Conservation (phyloP, 2,888 invertebrate genomes). For the Zaprionus lineosus region DNA sequence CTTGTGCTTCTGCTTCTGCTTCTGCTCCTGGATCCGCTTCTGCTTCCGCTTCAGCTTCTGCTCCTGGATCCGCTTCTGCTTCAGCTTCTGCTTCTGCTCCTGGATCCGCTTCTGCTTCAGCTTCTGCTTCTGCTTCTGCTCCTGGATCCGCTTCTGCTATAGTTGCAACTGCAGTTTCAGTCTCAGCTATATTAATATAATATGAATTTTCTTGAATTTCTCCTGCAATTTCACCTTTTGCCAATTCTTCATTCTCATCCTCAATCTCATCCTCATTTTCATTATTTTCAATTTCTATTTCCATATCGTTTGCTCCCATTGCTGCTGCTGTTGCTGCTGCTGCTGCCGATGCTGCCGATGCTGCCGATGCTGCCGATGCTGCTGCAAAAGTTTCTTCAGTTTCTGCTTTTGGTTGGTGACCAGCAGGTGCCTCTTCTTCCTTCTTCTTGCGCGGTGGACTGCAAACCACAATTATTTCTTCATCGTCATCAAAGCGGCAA, state of each 20-base stretch:
- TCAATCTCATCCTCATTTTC: too few relatives aligned
- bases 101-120: background rate
- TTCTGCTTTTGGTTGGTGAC: background rate
- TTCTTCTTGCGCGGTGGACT: constrained; percentile 45
- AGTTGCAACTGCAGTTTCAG: too few relatives aligned
- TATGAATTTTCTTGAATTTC: too few relatives aligned
- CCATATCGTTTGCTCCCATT: too few relatives aligned
- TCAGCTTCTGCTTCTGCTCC: background rate
- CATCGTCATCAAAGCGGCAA: constrained; percentile 47
- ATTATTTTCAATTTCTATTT: too few relatives aligned
- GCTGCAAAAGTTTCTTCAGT: background rate
- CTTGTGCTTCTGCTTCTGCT: background rate
- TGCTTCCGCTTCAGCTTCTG: background rate
- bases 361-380: background rate
- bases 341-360: background rate
- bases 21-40: background rate
- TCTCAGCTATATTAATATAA: too few relatives aligned
- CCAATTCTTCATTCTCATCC: too few relatives aligned
- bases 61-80: background rate
- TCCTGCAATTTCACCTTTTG: too few relatives aligned
- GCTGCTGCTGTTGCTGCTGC: background rate
- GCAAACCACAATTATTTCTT: constrained; percentile 65
- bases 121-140: background rate
- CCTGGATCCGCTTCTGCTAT: too few relatives aligned
- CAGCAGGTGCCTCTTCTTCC: background rate